A percentile compares a stretch with the other conserved stretches of the same genome.
Evolutionary conservation across 2,888 invertebrate genomes (phyloP).

Genomic region (Oligia fasciuncula): DNA sequence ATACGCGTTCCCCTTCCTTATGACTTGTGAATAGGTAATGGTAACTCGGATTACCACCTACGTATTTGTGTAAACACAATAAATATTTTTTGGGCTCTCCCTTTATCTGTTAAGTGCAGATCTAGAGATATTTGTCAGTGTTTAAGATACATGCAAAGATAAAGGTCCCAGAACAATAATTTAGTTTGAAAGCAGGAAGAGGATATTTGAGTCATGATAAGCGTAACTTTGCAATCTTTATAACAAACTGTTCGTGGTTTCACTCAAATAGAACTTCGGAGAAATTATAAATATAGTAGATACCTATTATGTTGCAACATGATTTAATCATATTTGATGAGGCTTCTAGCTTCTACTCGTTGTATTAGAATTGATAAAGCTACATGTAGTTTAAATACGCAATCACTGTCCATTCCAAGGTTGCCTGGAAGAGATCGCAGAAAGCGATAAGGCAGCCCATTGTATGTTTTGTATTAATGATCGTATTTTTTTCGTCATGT

Average conservation of each 20-base stretch:
- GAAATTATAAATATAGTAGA: constrained; percentile 20
- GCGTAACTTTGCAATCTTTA: constrained; percentile 57
- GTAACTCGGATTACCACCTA: constrained; percentile 88
- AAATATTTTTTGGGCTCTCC: constrained; percentile 84
- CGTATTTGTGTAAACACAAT: constrained; percentile 90
- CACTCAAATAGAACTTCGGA: constrained; percentile 7
- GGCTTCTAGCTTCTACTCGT: background rate
- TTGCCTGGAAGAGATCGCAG: too few species aligned
- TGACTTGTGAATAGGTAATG: constrained; percentile 77
- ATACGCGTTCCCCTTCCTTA: constrained; percentile 74
- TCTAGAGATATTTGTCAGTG: constrained; percentile 75
- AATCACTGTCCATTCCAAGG: too few species aligned
- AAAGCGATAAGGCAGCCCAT: too few species aligned
- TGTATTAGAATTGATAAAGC: background rate
- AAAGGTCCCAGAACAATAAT: constrained; percentile 64
- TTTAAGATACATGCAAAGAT: constrained; percentile 75
- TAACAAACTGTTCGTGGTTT: background rate
- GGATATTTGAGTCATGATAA: constrained; percentile 68
- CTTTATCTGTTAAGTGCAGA: constrained; percentile 80
- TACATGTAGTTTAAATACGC: background rate
- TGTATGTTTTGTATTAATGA: too few species aligned
- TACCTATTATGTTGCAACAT: constrained; percentile 23
- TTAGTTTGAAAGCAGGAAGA: constrained; percentile 65
- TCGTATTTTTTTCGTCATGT: too few species aligned
- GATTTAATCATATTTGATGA: constrained; percentile 13